Evolutionary conservation across 2,888 invertebrate species (phyloP).

Genomic region (Euzophera pinguis): DNA sequence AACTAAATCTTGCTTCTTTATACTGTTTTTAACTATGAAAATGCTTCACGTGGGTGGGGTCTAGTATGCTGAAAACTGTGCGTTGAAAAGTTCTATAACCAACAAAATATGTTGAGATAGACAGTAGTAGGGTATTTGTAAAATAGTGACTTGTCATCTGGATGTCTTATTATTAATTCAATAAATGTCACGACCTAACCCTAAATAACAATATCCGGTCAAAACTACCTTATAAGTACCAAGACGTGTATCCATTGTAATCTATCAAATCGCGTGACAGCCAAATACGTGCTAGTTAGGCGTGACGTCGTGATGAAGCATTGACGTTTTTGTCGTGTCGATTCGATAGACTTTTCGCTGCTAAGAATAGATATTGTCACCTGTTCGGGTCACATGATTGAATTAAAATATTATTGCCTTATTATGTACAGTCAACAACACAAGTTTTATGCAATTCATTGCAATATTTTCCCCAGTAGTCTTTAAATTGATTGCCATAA

Average conservation of each 20-base stretch:
- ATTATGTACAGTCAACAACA: too few relatives aligned
- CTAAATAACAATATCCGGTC: background rate
- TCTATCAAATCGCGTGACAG: constrained; percentile 9
- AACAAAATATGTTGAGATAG: too few relatives aligned
- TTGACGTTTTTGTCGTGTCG: constrained; percentile 7
- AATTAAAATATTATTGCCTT: background rate
- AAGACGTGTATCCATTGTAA: constrained; percentile 14
- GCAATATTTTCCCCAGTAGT: too few relatives aligned
- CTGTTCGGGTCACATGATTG: constrained; percentile 2
- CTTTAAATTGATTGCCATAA: too few relatives aligned
- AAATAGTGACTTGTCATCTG: background rate
- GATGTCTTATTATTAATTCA: background rate
- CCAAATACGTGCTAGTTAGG: constrained; percentile 2
- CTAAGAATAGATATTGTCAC: constrained; percentile 8
- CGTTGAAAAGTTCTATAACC: too few relatives aligned
- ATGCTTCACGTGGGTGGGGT: too few relatives aligned
- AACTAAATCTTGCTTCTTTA: too few relatives aligned
- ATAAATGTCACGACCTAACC: background rate
- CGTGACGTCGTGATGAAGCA: constrained; percentile 11
- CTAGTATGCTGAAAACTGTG: too few relatives aligned
- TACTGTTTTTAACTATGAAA: too few relatives aligned
- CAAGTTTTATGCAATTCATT: too few relatives aligned
- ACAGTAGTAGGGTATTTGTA: background rate
- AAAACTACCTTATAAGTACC: background rate
- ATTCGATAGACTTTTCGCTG: constrained; percentile 5